Evolutionary conservation across 2,888 invertebrate genomes (phyloP).

Genomic region (Limnephilus marmoratus): DNA sequence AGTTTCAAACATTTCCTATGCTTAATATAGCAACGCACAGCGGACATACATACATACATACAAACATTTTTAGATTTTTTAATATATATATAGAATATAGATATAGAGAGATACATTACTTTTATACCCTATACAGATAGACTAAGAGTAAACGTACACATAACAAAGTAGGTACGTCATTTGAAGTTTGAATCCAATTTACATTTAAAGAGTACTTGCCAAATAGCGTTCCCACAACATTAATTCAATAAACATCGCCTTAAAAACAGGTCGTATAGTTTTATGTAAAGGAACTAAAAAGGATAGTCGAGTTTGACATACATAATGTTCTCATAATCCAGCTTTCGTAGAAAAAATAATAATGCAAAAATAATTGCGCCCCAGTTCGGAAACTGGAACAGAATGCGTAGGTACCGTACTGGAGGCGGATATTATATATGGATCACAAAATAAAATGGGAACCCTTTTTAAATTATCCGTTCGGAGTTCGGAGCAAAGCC

Average conservation of each 20-base stretch:
- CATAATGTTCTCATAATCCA: not conserved
- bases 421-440: not conserved
- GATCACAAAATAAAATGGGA: not conserved
- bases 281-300: not conserved
- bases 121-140: no score
- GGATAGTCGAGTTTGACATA: not conserved
- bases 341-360: not conserved
- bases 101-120: no score
- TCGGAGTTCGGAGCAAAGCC: not conserved
- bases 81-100: no score
- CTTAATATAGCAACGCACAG: no score
- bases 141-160: no score
- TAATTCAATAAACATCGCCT: not conserved
- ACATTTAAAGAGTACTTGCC: no score
- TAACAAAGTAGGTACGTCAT: no score
- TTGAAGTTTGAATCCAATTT: no score
- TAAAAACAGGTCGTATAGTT: not conserved
- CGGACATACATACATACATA: no score
- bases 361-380: not conserved
- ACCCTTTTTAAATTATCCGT: conserved; percentile 4
- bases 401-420: not conserved
- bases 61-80: no score
- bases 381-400: conserved; percentile 2
- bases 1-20: no score
- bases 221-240: not conserved